Base-by-base conservation (phyloP, 2,888 invertebrate genomes). In the Drosophila mulleri region DNA sequence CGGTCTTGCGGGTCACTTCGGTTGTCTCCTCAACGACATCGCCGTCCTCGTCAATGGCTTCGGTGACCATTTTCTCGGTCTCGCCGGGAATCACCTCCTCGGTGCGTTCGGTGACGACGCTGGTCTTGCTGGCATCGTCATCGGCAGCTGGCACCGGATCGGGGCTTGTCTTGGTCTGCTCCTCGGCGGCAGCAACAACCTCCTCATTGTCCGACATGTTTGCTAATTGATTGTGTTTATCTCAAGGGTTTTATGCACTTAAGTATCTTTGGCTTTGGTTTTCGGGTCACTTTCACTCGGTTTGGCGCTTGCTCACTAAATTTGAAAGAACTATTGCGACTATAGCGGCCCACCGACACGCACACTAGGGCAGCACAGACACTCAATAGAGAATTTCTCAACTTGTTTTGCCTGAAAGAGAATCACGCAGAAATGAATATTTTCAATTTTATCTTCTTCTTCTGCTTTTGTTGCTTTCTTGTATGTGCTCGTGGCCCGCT, bases 21-120 rank as follows among this genome's bases (percentile, higher is more conserved):
- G 93, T 92, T 52, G 91, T 91, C 77, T 92, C 92, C 78, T 93
- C 92, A 18, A 92, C 91, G 57, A 91, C 91, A 59, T 92, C 93
- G 62, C 92, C 93, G 70, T 92, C 92, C 72, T 92, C 92, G 41
- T 92, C 92, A 64, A 92, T 88, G 56, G 88, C 82, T 60, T 92
- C 92, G 52, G 92, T 90, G 23, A 91, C 85, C 80, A 91, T 88
- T 82, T 92, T 88, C 70, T 91, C 91, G 50, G 82, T 86, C 53
- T 91, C 92, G 41, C 87, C 90, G 66, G 90, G 82, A 59, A 90
- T 85, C n/a, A 89, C 81, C 60, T 91, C 92, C 74, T 90, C 87
- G 47, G 83, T 83, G 23, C 68, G 65, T 47, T 83, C 84, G 14
- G 89, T 82, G 5, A 87, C 83, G 23, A 87, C 77, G 59, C 86